Evolutionary conservation across 2,888 invertebrate species (phyloP), one percentile per base, ranked within the genome.

Genomic region (Hypselothyrea guttata): DNA sequence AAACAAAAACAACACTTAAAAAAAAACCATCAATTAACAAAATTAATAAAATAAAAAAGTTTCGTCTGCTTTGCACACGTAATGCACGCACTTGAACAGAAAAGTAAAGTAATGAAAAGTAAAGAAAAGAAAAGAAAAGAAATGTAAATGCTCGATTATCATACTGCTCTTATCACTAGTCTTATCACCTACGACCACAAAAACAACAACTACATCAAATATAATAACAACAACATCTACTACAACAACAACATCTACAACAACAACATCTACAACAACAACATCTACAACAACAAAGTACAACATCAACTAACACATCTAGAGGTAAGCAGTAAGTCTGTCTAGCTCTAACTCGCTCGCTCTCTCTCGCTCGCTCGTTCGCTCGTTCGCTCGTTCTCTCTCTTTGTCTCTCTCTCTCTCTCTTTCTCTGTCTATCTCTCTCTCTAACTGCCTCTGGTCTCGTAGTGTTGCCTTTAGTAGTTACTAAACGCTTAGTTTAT

Each of bases 321-420:
- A 57, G 72, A 72, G 72, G 72, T 71, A 72, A 68, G 68, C 64
- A 64, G 72, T 64, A 72, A 59, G 68, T 64, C 71, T 56, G 45
- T 59, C 57, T 64, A 46, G 38, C 65, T 56, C 72, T 34, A 48
- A 28, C 54, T 40, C 54, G 40, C 28, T 55, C 27, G 47, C 47
- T 40, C 18, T 54, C 40, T 53, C 31, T 40, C 44, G 49, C 30
- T 34, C 28, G 54, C 34, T 55, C 45, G 12, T 9, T 15, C 35
- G 47, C 45, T 53, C 41, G 47, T 41, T 34, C 58, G 54, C 46
- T 47, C 28, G 45, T 33, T 48, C 28, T 54, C 40, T 37, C n/a
- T 37, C 15, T 33, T 4, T 55, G 13, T 12, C 28, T 59, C 4
- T 33, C 9, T 46, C 12, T 41, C 34, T 58, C 38, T 42, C 4